Conservation (phyloP, 2,888 invertebrate species). For the Anarsia innoxiella region DNA sequence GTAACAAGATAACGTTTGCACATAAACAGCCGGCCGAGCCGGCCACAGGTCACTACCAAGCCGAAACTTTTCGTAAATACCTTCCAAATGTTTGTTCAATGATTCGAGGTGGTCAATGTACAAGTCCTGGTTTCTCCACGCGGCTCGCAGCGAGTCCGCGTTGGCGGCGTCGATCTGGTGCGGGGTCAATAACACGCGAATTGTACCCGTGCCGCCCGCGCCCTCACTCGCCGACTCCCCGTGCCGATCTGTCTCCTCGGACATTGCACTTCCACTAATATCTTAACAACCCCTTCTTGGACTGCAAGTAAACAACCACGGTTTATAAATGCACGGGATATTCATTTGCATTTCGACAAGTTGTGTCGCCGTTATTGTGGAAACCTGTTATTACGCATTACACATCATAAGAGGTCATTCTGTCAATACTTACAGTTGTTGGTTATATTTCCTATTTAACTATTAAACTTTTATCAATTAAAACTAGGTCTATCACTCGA, state of each 20-base stretch:
- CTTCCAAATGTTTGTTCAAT: constrained; percentile 84
- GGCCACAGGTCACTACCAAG: constrained; percentile 64
- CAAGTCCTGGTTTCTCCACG: constrained; percentile 85
- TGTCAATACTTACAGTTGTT: constrained; percentile 39
- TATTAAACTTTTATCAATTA: constrained; percentile 13
- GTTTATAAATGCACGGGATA: constrained; percentile 42
- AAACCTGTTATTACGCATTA: constrained; percentile 36
- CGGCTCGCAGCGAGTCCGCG: constrained; percentile 79
- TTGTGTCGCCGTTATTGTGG: constrained; percentile 38
- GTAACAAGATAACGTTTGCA: constrained; percentile 53
- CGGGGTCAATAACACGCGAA: constrained; percentile 78
- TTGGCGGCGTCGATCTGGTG: constrained; percentile 78
- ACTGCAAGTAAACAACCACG: constrained; percentile 62
- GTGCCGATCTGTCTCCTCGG: constrained; percentile 68
- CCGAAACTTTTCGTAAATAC: constrained; percentile 77
- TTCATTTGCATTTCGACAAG: constrained; percentile 41
- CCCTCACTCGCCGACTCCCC: constrained; percentile 61
- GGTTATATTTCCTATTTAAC: constrained; percentile 1
- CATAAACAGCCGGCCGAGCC: constrained; percentile 44
- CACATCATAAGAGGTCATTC: constrained; percentile 18
- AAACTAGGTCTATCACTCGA: constrained; percentile 24
- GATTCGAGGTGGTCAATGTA: constrained; percentile 85
- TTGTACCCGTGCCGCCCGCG: constrained; percentile 64
- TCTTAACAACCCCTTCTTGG: constrained; percentile 52
- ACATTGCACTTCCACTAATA: constrained; percentile 70